These are phyloP conservation scores for Isoperla grammatica DNA, from an alignment of 2,888 invertebrate species.

Conservation along the genomic window DNA sequence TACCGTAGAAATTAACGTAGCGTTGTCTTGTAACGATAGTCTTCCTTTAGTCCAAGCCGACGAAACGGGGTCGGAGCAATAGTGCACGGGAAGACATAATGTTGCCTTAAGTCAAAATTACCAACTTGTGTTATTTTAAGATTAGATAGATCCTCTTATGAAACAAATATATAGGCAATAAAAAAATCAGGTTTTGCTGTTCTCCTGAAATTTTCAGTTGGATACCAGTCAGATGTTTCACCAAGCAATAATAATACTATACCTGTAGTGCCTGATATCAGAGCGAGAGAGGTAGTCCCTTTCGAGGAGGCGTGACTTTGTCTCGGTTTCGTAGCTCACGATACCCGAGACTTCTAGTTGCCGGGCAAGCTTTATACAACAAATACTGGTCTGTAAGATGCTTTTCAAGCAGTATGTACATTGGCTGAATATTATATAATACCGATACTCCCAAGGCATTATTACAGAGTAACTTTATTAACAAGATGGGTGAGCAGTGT, in stretches of 20 bases:
- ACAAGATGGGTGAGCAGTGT: no score
- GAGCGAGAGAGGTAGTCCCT: no score
- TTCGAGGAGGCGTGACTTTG: no score
- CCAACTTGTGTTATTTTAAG: slow-evolving; percentile 22
- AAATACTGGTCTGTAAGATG: no score
- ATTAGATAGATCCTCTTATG: slow-evolving; percentile 24
- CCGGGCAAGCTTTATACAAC: no score
- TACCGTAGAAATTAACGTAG: background rate
- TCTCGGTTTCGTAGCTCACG: no score
- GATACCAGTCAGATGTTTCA: slow-evolving; percentile 20
- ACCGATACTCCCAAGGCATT: no score
- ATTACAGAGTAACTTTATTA: background rate
- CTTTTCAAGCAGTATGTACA: no score
- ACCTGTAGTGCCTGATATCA: slow-evolving; percentile 31
- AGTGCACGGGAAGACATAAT: slow-evolving; percentile 20
- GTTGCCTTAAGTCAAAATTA: slow-evolving; percentile 30
- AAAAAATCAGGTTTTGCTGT: slow-evolving; percentile 24
- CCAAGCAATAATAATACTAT: slow-evolving; percentile 27
- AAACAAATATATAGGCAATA: slow-evolving; percentile 16
- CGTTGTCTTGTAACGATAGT: slow-evolving; percentile 15
- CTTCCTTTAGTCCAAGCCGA: slow-evolving; percentile 22
- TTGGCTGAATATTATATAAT: no score
- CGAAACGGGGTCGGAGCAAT: no score
- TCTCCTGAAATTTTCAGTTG: slow-evolving; percentile 23
- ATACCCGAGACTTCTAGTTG: no score